A percentile compares a stretch with the other conserved stretches of the same genome.
Evolutionary conservation across 2,888 invertebrate species (phyloP).

Genomic region (Agrochola lychnidis): DNA sequence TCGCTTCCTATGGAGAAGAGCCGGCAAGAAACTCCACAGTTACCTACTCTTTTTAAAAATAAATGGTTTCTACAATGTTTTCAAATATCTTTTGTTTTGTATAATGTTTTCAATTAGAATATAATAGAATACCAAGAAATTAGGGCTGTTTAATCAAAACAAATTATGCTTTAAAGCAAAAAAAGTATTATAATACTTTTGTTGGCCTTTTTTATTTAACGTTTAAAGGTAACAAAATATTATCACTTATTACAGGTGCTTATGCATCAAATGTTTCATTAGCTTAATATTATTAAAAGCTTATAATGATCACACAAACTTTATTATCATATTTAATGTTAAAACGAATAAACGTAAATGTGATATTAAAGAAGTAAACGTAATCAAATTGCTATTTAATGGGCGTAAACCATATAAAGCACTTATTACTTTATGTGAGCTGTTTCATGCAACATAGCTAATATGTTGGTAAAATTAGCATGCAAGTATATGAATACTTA

Average conservation of each 20-base stretch:
- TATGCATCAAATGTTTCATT: slow-evolving; percentile 22
- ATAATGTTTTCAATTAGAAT: no score
- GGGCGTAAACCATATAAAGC: slow-evolving; percentile 39
- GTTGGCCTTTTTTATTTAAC: no score
- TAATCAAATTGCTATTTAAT: slow-evolving; percentile 54
- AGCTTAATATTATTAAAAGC: slow-evolving; percentile 37
- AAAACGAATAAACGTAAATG: slow-evolving; percentile 56
- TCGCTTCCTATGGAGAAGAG: no score
- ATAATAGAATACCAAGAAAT: background rate
- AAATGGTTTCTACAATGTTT: no score
- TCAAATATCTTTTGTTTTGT: no score
- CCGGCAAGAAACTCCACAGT: no score
- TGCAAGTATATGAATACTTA: background rate
- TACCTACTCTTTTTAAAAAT: no score
- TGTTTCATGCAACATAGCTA: slow-evolving; percentile 37
- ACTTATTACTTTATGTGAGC: slow-evolving; percentile 33
- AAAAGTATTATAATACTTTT: background rate
- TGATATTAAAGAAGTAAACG: slow-evolving; percentile 35
- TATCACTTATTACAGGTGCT: background rate
- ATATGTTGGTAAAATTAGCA: slow-evolving; percentile 40
- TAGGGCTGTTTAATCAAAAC: background rate
- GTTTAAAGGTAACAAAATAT: background rate
- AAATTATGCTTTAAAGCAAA: background rate
- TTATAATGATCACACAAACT: slow-evolving; percentile 38
- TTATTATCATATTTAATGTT: slow-evolving; percentile 45